Evolutionary conservation across 92 coral and sea anemone species (phyloP), one percentile per base, ranked within the genome.

Genomic region (Blastomussa wellsi): DNA sequence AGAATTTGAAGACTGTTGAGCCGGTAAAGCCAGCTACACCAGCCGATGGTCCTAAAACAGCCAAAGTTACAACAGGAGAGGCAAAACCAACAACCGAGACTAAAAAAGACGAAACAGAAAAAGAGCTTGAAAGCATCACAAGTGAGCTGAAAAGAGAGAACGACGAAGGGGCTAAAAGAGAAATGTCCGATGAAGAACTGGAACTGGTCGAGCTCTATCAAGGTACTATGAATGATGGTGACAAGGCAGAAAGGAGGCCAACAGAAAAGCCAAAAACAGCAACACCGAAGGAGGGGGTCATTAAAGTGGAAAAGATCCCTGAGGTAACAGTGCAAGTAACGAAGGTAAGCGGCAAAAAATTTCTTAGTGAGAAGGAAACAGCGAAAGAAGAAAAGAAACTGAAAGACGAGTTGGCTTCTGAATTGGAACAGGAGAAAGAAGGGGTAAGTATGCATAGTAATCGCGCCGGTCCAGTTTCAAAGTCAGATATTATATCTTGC

Each of bases 181-280:
- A 7, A 12, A 22, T 82, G 69, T 49, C 86, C 53, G 47, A 36
- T 52, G 86, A 82, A 82, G 86, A 82, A 37, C 78, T 35, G 29
- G 86, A 82, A 33, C 70, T 82, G 28, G 78, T 70, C 33, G 70
- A 53, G 9, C 37, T 82, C 28, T 69, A 53, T 51, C 31, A 82
- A 33, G 52, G 51, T 14, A 41, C 39, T 19, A 26, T 70, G 72
- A 51, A 53, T 82, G 78, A 47, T 16, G 80, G 51, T 0, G 86
- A 53, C 33, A 71, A 71, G 7, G 17, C 53, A 37, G 86, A 36
- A 28, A 38, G 1, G 17, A 39, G 52, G 20, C 51, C 78, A 51
- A 70, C 77, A 9, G 24, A 32, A 79, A 49, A 59, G 14, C 31
- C 84, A 24, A 12, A 73, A 19, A 31, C 51, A 65, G 15, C 74